Conservation (phyloP, 2,113 vertebrate species). For the Tautogolabrus adspersus region DNA sequence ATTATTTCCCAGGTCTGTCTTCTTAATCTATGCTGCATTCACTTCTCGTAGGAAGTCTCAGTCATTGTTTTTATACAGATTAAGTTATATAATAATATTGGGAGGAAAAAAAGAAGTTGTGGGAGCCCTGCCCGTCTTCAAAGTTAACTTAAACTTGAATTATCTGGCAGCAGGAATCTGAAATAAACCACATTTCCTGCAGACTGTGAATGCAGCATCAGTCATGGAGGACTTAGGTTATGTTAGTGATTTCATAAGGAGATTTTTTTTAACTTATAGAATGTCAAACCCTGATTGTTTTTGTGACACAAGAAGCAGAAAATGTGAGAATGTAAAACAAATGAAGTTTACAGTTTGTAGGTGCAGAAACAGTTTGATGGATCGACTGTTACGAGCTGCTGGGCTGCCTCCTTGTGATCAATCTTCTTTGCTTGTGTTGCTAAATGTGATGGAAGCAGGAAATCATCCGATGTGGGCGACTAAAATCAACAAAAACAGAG, state of each 20-base stretch:
- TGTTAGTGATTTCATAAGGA: too few relatives aligned
- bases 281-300: too few relatives aligned
- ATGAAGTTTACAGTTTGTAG: not conserved
- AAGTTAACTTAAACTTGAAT: too few relatives aligned
- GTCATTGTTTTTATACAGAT: too few relatives aligned
- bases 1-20: not conserved
- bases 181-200: not conserved
- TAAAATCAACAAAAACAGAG: not conserved
- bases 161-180: too few relatives aligned
- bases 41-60: not conserved
- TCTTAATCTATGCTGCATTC: not conserved
- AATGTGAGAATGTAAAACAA: not conserved
- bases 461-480: not conserved
- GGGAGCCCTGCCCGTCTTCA: too few relatives aligned
- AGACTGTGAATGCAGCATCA: not conserved
- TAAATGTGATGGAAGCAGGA: not conserved
- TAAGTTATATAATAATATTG: too few relatives aligned
- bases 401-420: not conserved
- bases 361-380: too few relatives aligned
- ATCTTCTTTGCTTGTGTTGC: not conserved
- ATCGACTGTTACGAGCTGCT: not conserved
- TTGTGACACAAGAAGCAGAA: not conserved
- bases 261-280: too few relatives aligned
- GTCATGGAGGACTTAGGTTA: not conserved
- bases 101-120: too few relatives aligned